Conservation (phyloP, 2,113 vertebrate species). For the Propithecus coquereli region DNA sequence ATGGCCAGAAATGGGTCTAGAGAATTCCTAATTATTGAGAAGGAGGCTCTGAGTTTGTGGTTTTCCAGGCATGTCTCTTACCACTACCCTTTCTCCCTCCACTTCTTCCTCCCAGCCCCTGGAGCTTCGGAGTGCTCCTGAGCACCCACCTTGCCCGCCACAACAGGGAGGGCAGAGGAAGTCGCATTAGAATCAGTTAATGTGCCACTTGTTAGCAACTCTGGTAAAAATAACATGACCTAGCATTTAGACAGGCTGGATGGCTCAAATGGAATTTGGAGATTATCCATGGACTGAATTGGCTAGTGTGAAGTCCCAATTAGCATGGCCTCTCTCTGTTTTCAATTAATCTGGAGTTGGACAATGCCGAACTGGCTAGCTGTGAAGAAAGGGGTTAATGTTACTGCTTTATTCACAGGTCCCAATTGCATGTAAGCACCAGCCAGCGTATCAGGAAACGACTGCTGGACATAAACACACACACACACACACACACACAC, state of each 20-base stretch:
- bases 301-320: slow-evolving; percentile 53
- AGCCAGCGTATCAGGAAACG: not conserved
- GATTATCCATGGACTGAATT: slow-evolving; percentile 36
- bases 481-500: not conserved
- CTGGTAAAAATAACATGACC: slow-evolving; percentile 51
- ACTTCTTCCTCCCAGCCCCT: not conserved
- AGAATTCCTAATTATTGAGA: not conserved
- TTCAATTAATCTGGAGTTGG: slow-evolving; percentile 36
- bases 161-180: not conserved
- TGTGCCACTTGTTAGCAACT: slow-evolving; percentile 47
- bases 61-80: not conserved
- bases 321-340: not conserved
- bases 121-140: not conserved
- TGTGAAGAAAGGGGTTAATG: not conserved
- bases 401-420: not conserved
- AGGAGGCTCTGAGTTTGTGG: not conserved
- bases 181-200: slow-evolving; percentile 27
- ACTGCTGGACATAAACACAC: not conserved
- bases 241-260: not conserved
- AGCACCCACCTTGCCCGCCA: not conserved
- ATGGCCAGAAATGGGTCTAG: not conserved
- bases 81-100: not conserved
- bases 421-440: not conserved
- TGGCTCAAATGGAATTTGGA: slow-evolving; percentile 48
- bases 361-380: slow-evolving; percentile 7